Evolutionary conservation across 2,888 invertebrate species (phyloP), one percentile per base, ranked within the genome.

Genomic region (Scrobipalpa atriplicella): DNA sequence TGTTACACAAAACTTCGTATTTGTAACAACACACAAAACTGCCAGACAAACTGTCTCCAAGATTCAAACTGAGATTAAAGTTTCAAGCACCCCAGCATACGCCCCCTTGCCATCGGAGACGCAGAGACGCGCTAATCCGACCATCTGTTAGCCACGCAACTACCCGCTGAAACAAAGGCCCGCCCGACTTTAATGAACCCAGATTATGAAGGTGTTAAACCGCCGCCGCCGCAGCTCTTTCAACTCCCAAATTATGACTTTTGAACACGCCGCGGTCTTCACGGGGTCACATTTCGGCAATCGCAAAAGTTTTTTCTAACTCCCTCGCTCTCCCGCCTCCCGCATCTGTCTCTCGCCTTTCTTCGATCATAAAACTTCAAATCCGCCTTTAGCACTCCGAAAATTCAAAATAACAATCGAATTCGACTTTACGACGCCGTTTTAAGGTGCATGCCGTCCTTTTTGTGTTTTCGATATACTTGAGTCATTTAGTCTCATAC

Each of bases 141-240:
- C 87, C 92, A 92, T 91, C 87, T 90, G 92, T 92, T 91, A 90
- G 78, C 82, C 78, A 85, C 85, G 81, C 75, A 91, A 90, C 90
- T 82, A 90, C 81, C 85, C 85, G 91, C 87, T 89, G 92, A 92
- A 91, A 92, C 92, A 92, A 92, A 92, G 90, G 84, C 87, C 84
- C 84, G 75, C 86, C 77, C 83, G 81, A 77, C 78, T 88, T 91
- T 92, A 92, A 92, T 92, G 92, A 91, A 86, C 84, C 83, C 84
- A 89, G 92, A 90, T 92, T 92, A 92, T 90, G 90, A 91, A 92
- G 92, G 92, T 92, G 92, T 91, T 92, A 92, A 92, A 89, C 87
- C 87, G 79, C 83, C 85, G 79, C 83, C 85, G 89, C 85, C 79
- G 83, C 84, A 74, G 78, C 79, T 87, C 91, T 90, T 92, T 91